phyloP scores from a whole-genome alignment of 2,888 invertebrate species.

The Cheilosia vernalis region DNA sequence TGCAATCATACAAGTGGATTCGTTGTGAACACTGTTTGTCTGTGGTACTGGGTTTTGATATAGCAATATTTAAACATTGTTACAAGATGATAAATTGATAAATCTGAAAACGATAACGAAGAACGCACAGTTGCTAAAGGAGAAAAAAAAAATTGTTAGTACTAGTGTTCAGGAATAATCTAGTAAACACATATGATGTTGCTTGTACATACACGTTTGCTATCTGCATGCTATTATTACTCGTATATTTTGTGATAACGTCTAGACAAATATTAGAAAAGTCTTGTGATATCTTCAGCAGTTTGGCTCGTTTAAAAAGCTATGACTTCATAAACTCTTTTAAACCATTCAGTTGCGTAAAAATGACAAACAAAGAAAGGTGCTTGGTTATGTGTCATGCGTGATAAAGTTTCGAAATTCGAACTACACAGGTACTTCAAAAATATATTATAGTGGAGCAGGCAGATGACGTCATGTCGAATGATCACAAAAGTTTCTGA shows the following conservation, averaged over 20 bases:
- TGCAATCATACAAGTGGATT: neutral
- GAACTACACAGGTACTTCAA: too few species aligned
- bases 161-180: neutral
- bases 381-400: too few species aligned
- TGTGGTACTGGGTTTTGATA: neutral
- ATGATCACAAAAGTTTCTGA: neutral
- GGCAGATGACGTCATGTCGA: neutral
- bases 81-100: neutral
- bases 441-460: too few species aligned
- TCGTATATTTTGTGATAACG: conserved; percentile 24
- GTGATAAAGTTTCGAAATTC: too few species aligned
- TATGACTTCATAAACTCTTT: neutral
- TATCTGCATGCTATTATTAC: conserved; percentile 19
- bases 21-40: neutral
- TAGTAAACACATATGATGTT: neutral
- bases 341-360: too few species aligned
- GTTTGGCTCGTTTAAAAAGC: neutral
- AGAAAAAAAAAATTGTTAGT: neutral
- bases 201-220: neutral
- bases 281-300: conserved; percentile 1
- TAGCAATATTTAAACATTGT: neutral
- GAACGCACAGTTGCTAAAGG: neutral
- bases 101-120: neutral
- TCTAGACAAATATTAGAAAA: conserved; percentile 4
- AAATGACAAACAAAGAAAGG: too few species aligned